A percentile compares a stretch with the other conserved stretches of the same genome.
These are phyloP conservation scores for Watsonalla binaria DNA, from an alignment of 2,888 invertebrate genomes.

Conservation along the genomic window DNA sequence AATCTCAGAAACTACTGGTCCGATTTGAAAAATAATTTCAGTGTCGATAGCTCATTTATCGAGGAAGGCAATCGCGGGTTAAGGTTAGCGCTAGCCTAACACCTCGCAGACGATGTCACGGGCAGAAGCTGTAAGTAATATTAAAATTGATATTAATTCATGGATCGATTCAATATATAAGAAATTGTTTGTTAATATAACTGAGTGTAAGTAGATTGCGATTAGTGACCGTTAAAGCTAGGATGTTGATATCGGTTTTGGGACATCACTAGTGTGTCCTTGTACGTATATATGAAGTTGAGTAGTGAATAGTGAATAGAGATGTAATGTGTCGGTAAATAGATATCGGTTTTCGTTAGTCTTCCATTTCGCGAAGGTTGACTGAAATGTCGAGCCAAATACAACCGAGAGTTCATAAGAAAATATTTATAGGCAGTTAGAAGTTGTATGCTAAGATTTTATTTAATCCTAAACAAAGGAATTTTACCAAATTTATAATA, in stretches of 20 bases:
- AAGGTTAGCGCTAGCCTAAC: too few species aligned
- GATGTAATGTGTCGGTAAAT: constrained; percentile 3
- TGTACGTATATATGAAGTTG: neutral
- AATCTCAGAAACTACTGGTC: too few species aligned
- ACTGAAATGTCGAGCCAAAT: constrained; percentile 44
- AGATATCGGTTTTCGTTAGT: constrained; percentile 38
- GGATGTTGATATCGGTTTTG: neutral
- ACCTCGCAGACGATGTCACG: too few species aligned
- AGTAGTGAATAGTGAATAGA: neutral
- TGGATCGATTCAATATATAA: too few species aligned
- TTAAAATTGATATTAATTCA: too few species aligned
- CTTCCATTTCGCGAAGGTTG: constrained; percentile 64
- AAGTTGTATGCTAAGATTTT: constrained; percentile 26
- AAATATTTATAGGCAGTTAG: constrained; percentile 16
- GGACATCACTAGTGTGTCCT: neutral
- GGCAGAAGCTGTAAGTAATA: too few species aligned
- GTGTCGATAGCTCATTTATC: too few species aligned
- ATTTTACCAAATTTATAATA: constrained; percentile 42
- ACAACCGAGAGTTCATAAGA: constrained; percentile 34
- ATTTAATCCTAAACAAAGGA: constrained; percentile 27
- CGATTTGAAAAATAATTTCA: too few species aligned
- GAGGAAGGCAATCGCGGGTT: too few species aligned
- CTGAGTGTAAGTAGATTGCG: neutral
- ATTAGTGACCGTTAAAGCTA: neutral
- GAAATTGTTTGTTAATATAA: neutral